Evolutionary conservation across 92 coral and sea anemone genomes (phyloP), one percentile per base, ranked within the genome.

Genomic region (Porites lobata): DNA sequence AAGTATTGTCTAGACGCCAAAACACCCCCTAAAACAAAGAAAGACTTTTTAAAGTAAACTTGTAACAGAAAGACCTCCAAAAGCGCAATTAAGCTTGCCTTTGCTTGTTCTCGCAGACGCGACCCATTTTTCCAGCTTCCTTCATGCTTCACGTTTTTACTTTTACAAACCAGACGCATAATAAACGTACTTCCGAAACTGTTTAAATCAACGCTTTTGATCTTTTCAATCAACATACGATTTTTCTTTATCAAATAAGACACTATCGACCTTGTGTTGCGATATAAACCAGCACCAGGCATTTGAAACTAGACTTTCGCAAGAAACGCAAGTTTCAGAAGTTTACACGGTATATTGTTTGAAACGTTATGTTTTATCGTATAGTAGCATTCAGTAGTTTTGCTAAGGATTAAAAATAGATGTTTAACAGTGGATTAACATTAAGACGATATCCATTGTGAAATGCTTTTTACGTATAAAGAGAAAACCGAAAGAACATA

Each of bases 401-500:
- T 65, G 17, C 6, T 17, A 18, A 57, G 58, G 65, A 24, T 57
- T 73, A 76, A 24, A 50, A 51, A 24, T 75, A 11, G 21, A 56
- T 56, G 13, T 56, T 56, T 56, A 56, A 56, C 61, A 56, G 13
- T 56, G 58, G 65, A 52, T 57, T 73, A 76, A 53, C 63, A 51
- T 17, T 75, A 12, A 43, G 9, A 26, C 4, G 19, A 3, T 26
- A 7, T 68, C 15, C 17, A 14, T 81, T 53, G 65, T 54, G 29
- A 71, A 84, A 84, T 72, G 53, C 56, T 22, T 66, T 54, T 38
- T 38, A 38, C 43, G 43, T 38, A 38, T 38, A 51, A 50, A 57
- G 38, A 32, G 52, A 38, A 57, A 18, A 18, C 54, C 57, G 68
- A 69, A 81, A 11, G 56, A 26, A 3, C 62, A 69, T 18, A 50